These are phyloP conservation scores for Saccostrea echinata DNA, from an alignment of 1,140 invertebrate species.

Conservation along the genomic window DNA sequence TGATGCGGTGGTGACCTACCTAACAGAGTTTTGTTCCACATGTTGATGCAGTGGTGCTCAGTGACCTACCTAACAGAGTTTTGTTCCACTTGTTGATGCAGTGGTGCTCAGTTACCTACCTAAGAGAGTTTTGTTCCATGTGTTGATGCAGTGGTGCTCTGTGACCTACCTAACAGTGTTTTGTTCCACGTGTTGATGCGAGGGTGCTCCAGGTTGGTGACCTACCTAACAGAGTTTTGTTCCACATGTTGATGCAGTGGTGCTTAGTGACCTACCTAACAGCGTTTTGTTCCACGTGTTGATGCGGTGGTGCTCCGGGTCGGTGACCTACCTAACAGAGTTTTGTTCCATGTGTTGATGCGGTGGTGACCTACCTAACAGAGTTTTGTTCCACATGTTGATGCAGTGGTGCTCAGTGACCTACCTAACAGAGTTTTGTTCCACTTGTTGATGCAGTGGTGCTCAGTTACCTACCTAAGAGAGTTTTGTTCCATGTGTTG, in stretches of 20 bases:
- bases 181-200: too few relatives aligned
- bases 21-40: neutral
- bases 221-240: conserved; percentile 20
- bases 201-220: neutral
- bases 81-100: neutral
- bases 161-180: neutral
- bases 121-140: neutral
- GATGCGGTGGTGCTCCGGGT: neutral
- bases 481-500: neutral
- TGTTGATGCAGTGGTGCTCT: neutral
- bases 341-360: neutral
- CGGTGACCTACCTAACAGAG: neutral
- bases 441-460: neutral
- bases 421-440: neutral
- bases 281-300: neutral
- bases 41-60: neutral
- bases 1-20: neutral
- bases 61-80: neutral
- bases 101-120: neutral
- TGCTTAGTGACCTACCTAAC: neutral
- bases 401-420: too few relatives aligned
- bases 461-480: neutral
- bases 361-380: conserved; percentile 1
- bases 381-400: too few relatives aligned
- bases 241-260: neutral